A percentile compares a stretch with the other conserved stretches of the same genome.
Conservation (phyloP, 2,113 vertebrate species). For the Oceanodroma tethys region DNA sequence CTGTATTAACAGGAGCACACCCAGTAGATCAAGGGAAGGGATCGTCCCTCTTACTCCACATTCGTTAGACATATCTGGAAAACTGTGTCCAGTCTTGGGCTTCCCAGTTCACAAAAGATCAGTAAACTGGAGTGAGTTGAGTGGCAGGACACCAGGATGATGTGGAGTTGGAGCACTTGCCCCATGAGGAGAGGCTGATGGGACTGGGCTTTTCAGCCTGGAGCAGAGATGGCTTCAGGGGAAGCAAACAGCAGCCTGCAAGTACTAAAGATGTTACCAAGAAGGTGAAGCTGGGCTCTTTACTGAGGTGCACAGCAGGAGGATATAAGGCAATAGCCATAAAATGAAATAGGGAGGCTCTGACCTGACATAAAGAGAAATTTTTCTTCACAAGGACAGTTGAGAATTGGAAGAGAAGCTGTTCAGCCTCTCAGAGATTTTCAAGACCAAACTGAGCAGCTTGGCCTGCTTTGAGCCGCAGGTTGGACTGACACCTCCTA, state of each 20-base stretch:
- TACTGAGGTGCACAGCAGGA: not conserved
- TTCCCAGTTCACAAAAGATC: too few species aligned
- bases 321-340: not conserved
- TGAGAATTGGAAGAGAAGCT: not conserved
- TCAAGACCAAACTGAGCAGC: not conserved
- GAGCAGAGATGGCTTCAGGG: not conserved
- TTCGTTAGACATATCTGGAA: not conserved
- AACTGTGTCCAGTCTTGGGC: not conserved
- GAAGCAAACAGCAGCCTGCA: not conserved
- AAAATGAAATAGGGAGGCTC: not conserved
- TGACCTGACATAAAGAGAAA: not conserved
- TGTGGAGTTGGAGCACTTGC: not conserved
- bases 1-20: not conserved
- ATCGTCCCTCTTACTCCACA: not conserved
- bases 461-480: not conserved
- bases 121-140: not conserved
- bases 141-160: not conserved
- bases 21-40: not conserved
- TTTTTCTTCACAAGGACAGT: not conserved
- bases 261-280: not conserved
- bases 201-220: not conserved
- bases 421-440: not conserved
- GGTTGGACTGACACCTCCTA: not conserved
- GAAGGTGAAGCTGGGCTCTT: not conserved
- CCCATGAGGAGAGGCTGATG: not conserved